Base-by-base conservation (phyloP, 2,888 invertebrate genomes). In the Argyresthia albistria region DNA sequence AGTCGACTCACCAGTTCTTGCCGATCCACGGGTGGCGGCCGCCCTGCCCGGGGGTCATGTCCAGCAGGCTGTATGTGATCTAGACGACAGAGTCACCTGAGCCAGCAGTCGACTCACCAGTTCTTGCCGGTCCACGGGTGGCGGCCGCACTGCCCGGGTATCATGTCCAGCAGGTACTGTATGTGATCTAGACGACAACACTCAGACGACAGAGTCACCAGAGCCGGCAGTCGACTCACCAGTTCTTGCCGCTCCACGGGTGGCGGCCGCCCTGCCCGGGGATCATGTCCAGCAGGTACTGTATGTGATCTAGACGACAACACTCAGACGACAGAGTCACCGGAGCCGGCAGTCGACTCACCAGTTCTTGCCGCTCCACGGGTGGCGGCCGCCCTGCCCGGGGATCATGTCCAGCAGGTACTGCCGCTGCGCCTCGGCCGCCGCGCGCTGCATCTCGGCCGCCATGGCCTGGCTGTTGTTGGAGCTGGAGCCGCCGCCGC, bases 341-440 rank as follows among this genome's bases (percentile, higher is more conserved):
- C n/a, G n/a, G n/a, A n/a, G n/a, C n/a, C 46, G 6, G 43, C n/a
- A 4, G 46, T 11, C 16, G 14, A 46, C 39, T 39, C n/a, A 39
- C 39, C 8, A 11, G 39, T 9, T 39, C 39, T 86, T 84, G 72
- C 83, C 83, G 60, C 76, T 79, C 84, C 84, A 84, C 4, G 83
- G 84, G 70, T 84, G 84, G 54, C 84, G 65, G 1, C 66, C 58
- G 61, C 86, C 84, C 57, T 81, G 80, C 0, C 83, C 83, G 36
- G 97, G 96, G 69, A 98, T 96, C 97, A 98, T 97, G 80, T 98
- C 98, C 58, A 98, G 90, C 69, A 98, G 90, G 89, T 98, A 98
- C 88, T 98, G 98, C 54, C 98, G 90, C 88, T 98, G 98, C 59
- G 96, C 88, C 74, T 96, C 95, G 4, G 95, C 95, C 4, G 95